A percentile compares a stretch with the other conserved stretches of the same genome.
phyloP scores from a whole-genome alignment of 2,888 invertebrate species.

The Hemithea aestivaria region DNA sequence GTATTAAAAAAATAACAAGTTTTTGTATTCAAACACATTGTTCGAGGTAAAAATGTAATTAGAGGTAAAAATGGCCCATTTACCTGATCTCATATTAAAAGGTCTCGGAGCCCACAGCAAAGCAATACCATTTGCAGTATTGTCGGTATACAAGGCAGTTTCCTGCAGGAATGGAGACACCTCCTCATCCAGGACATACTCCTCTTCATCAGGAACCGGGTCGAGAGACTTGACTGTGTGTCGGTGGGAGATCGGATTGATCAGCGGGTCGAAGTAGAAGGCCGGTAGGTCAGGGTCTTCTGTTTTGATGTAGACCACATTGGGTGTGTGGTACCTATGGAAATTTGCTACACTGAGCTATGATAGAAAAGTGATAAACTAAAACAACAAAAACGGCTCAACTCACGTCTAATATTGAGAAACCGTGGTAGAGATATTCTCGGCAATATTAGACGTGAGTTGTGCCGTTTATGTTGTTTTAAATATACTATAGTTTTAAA shows the following conservation, averaged over 20 bases:
- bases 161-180: conserved; percentile 96
- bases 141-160: conserved; percentile 97
- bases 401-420: no score
- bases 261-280: conserved; percentile 99
- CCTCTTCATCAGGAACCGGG: conserved; percentile 94
- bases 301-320: conserved; percentile 99
- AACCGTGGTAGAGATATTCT: no score
- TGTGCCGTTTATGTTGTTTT: no score
- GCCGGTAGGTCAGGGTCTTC: conserved; percentile 99
- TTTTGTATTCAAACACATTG: no score
- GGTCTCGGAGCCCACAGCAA: conserved; percentile 98
- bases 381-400: no score
- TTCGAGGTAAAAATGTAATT: no score
- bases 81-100: conserved; percentile 95
- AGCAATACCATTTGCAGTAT: conserved; percentile 99
- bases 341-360: no score
- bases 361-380: no score
- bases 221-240: conserved; percentile 92
- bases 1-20: no score
- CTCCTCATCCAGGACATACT: conserved; percentile 93
- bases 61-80: no score
- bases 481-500: no score
- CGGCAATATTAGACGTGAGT: no score
- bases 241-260: conserved; percentile 98
- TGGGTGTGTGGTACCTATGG: conserved; percentile 97